Evolutionary conservation across 2,113 vertebrate species (phyloP), one percentile per base, ranked within the genome.

Genomic region (Climacteris rufus): DNA sequence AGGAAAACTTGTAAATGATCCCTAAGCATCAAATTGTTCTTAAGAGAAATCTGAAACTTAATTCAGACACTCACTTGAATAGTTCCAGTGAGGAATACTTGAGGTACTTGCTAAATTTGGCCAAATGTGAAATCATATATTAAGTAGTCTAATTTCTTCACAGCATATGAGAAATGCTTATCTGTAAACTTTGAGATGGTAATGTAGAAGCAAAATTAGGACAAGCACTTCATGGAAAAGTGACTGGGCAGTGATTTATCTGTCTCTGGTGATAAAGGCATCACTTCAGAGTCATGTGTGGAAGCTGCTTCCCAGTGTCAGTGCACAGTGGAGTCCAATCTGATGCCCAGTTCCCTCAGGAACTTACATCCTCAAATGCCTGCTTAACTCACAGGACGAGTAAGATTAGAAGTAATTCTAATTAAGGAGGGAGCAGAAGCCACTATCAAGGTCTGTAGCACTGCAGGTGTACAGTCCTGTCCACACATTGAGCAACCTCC

Each of bases 1-100:
- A 90, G 64, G 37, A 86, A 90, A 84, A 83, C 42, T 30, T 81
- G 56, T 87, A 53, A 93, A 84, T 93, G 95, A 79, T 81, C 83
- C 35, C 59, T 47, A 19, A 88, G 52, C 47, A 64, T 44, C 4
- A 6, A 78, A 16, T 60, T 86, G 68, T 86, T n/a, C 60, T 88
- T 75, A 69, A 71, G 77, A n/a, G 53, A 49, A 69, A n/a, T 33
- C 45, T 81, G 89, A 71, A 93, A 89, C 61, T 83, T 88, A 90
- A 87, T 68, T 52, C 69, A 90, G 71, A n/a, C 13, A 17, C 47
- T 93, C n/a, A 28, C 20, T 59, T 89, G 72, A 91, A 75, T 92
- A 14, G 47, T 84, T 87, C 56, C 17, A 78, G 23, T 81, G 65
- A 87, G 35, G 53, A 86, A 13, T 42, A 31, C 15, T 69, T 80